Conservation (phyloP, 92 coral and sea anemone genomes). For the Phymanthus crucifer region DNA sequence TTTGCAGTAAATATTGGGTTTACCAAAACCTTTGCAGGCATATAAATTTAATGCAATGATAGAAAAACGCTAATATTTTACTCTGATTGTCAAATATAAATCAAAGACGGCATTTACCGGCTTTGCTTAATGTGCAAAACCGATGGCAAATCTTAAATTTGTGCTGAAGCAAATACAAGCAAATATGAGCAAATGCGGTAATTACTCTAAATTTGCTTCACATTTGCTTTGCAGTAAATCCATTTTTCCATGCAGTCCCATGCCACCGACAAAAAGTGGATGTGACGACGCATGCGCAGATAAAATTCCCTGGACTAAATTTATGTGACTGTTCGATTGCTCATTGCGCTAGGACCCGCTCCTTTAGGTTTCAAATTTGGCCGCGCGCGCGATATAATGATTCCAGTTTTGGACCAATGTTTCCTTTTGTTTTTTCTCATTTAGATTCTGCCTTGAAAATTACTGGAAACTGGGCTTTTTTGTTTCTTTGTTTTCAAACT, state of each 20-base stretch:
- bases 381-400: too few relatives aligned
- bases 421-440: too few relatives aligned
- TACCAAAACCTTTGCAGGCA: background rate
- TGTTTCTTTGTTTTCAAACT: too few relatives aligned
- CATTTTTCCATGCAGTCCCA: conserved; percentile 1
- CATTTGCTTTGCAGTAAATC: conserved; percentile 6
- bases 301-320: too few relatives aligned
- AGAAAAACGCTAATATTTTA: background rate
- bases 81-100: background rate
- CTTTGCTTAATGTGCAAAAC: conserved; percentile 9
- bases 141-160: background rate
- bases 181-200: conserved; percentile 1
- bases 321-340: too few relatives aligned
- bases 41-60: background rate
- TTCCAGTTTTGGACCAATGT: too few relatives aligned
- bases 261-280: too few relatives aligned
- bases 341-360: too few relatives aligned
- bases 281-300: too few relatives aligned
- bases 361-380: too few relatives aligned
- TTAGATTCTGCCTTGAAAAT: too few relatives aligned
- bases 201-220: conserved; percentile 11
- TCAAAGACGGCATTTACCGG: conserved; percentile 18
- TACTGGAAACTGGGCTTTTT: too few relatives aligned
- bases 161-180: conserved; percentile 1
- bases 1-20: conserved; percentile 6